A percentile compares a stretch with the other conserved stretches of the same genome.
These are phyloP conservation scores for Piezodorus guildinii DNA, from an alignment of 1,140 invertebrate species.

Conservation along the genomic window DNA sequence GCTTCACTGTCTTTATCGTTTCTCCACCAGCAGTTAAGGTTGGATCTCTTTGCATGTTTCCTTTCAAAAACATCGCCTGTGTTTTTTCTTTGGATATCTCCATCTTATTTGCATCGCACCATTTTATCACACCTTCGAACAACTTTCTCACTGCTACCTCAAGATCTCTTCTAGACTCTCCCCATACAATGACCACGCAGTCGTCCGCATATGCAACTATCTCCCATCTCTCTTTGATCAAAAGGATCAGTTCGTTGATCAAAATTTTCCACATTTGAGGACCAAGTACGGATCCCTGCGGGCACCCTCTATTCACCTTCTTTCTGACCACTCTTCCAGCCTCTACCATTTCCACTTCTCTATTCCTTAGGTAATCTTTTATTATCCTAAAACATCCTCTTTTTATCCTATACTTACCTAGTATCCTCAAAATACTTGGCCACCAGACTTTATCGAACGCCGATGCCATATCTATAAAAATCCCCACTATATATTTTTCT, in stretches of 20 bases:
- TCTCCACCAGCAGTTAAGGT: background rate
- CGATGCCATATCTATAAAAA: conserved; percentile 10
- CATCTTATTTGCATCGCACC: background rate
- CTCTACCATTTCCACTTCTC: background rate
- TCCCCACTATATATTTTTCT: conserved; percentile 8
- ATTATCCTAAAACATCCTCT: background rate
- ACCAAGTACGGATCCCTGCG: conserved; percentile 25
- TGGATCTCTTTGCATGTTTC: background rate
- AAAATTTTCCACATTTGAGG: conserved; percentile 28
- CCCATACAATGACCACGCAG: no score
- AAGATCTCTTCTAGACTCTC: background rate
- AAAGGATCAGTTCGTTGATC: conserved; percentile 8
- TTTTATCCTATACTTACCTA: background rate
- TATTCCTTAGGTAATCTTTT: background rate
- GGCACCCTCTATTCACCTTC: conserved; percentile 22
- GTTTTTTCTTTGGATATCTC: background rate
- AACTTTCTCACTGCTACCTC: background rate
- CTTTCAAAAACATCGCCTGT: background rate
- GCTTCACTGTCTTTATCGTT: background rate
- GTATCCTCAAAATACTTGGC: no score
- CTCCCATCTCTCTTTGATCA: background rate
- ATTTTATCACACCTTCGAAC: background rate
- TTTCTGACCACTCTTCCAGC: background rate
- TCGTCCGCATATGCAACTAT: background rate
- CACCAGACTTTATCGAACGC: conserved; percentile 23